A percentile compares a stretch with the other conserved stretches of the same genome.
These are phyloP conservation scores for Trissonchulus latispiculum DNA, from an alignment of 2,888 invertebrate species.

Conservation along the genomic window DNA sequence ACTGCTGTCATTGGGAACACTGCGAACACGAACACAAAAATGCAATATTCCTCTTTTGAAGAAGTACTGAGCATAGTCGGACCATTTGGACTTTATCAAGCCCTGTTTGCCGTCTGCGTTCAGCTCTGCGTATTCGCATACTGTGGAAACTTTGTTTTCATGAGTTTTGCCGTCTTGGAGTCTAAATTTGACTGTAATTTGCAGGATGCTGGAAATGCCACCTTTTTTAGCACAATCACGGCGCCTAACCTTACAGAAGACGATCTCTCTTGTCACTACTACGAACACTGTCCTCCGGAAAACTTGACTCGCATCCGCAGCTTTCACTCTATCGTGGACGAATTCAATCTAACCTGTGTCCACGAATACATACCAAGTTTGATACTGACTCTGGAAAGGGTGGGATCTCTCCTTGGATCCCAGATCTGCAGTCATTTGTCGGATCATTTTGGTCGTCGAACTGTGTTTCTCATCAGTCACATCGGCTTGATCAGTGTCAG, in stretches of 20 bases:
- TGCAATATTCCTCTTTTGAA: conserved; percentile 18
- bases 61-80: conserved; percentile 10
- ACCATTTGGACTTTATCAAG: conserved; percentile 18
- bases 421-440: conserved; percentile 6
- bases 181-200: not conserved
- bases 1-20: too few species aligned
- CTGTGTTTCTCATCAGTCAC: conserved; percentile 27
- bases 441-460: conserved; percentile 16
- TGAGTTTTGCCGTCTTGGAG: conserved; percentile 17
- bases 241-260: not conserved
- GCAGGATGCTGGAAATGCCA: not conserved
- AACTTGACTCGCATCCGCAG: not conserved
- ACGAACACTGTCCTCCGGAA: not conserved
- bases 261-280: not conserved
- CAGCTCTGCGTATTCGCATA: conserved; percentile 7
- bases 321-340: conserved; percentile 12
- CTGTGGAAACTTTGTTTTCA: conserved; percentile 21
- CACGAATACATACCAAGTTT: conserved; percentile 16
- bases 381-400: conserved; percentile 14
- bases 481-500: not conserved
- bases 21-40: too few species aligned
- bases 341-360: conserved; percentile 19
- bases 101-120: not conserved
- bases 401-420: conserved; percentile 11
- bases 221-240: too few species aligned